Percentiles rank a stretch among this genome's conserved stretches.
These are phyloP conservation scores for Calliphora vicina DNA, from an alignment of 1,140 invertebrate genomes.

Conservation along the genomic window DNA sequence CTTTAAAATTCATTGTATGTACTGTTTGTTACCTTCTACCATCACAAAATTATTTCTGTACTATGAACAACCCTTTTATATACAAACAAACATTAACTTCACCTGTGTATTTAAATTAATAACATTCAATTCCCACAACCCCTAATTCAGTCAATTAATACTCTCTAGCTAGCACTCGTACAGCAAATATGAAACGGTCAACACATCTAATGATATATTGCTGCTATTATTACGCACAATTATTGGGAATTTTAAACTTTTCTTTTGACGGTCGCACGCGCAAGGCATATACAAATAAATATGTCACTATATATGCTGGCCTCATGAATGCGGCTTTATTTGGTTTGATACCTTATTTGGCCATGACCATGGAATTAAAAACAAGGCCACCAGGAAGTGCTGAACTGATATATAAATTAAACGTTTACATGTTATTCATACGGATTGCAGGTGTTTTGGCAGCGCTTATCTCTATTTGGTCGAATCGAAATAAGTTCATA, in stretches of 20 bases:
- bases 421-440: neutral
- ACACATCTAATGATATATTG: neutral
- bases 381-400: neutral
- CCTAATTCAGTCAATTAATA: neutral
- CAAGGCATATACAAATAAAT: neutral
- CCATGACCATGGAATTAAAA: neutral
- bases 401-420: neutral
- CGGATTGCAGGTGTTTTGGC: neutral
- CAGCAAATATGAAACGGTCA: neutral
- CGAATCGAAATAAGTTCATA: neutral
- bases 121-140: neutral
- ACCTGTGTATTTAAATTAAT: neutral
- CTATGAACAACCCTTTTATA: neutral
- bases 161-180: no score
- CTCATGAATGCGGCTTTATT: neutral
- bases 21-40: neutral
- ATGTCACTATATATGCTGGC: neutral
- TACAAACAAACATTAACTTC: neutral
- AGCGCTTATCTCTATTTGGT: neutral
- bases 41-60: neutral
- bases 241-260: neutral
- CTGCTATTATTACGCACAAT: neutral
- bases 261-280: neutral
- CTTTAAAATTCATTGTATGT: no score
- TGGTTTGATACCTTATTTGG: neutral